Base-by-base conservation (phyloP, 2,113 vertebrate genomes). In the Pelusios castaneus region DNA sequence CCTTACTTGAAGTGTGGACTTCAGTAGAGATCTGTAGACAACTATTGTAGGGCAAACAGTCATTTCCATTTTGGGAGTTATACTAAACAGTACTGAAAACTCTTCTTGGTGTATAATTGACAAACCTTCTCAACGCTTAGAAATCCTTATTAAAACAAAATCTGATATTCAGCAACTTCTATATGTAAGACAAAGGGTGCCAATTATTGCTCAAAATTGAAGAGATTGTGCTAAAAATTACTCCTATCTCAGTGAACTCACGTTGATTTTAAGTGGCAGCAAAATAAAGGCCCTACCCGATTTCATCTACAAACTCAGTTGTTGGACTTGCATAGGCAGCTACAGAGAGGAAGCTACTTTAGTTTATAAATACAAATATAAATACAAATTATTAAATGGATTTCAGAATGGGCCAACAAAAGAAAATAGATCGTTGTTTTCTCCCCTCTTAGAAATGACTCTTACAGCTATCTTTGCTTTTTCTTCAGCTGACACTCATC, bases 101-200 rank as follows among this genome's bases (percentile, higher is more conserved):
- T 90, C 91, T 17, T 96, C 92, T 83, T 92, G 67, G 82, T 95
- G 94, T 38, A 87, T 43, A 90, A 76, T 47, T 43, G 93, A 92
- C 8, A 82, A 94, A 88, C 67, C 51, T 96, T 89, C 79, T 88
- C 52, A 79, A 84, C 86, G 22, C 79, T 95, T 85, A 91, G 82
- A 91, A 96, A 92, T 82, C 89, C 54, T 91, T 86, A 67, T 82
- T 38, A 84, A 87, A 43, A 88, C 27, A 75, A 45, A 67, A 43
- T 55, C 88, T 86, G 34, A 75, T 21, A 80, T 43, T 80, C 43
- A 75, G 51, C n/a, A 77, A 56, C 10, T n/a, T 93, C 87, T 75
- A 38, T 9, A 45, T 43, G 22, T 3, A 67, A 90, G n/a, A 78
- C 54, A 83, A 84, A 86, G 51, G 27, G 19, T 45, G 38, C 27